phyloP scores from a whole-genome alignment of 2,888 invertebrate genomes.

The Callosobruchus maculatus region DNA sequence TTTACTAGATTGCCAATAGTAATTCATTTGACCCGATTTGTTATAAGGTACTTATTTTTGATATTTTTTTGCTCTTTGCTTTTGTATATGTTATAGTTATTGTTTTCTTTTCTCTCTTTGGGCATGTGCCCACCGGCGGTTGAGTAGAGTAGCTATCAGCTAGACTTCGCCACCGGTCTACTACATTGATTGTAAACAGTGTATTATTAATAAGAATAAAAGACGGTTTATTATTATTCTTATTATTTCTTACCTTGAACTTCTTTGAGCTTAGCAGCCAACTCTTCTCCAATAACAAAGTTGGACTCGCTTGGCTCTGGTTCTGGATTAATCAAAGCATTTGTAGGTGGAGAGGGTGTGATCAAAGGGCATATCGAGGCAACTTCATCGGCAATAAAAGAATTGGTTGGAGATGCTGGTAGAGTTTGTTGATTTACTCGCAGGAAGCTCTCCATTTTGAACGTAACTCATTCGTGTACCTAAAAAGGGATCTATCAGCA shows the following conservation, averaged over 20 bases:
- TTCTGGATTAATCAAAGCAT: conserved; percentile 44
- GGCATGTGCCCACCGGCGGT: too few species aligned
- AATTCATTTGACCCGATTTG: too few species aligned
- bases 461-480: neutral
- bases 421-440: conserved; percentile 26
- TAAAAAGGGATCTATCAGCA: neutral
- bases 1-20: too few species aligned
- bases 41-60: too few species aligned
- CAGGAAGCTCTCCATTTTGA: conserved; percentile 29
- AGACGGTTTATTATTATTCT: too few species aligned
- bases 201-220: too few species aligned
- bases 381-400: conserved; percentile 46
- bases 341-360: conserved; percentile 49
- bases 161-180: too few species aligned
- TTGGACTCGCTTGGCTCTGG: conserved; percentile 39
- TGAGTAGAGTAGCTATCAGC: too few species aligned
- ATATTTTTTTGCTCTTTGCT: too few species aligned
- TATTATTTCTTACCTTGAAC: conserved; percentile 38
- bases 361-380: conserved; percentile 48
- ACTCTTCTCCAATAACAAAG: conserved; percentile 41
- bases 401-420: conserved; percentile 43
- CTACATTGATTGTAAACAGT: too few species aligned
- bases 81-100: too few species aligned
- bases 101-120: too few species aligned
- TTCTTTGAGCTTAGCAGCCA: conserved; percentile 43